Evolutionary conservation across 1,140 invertebrate genomes (phyloP), one percentile per base, ranked within the genome.

Genomic region (Zaprionus africanus): DNA sequence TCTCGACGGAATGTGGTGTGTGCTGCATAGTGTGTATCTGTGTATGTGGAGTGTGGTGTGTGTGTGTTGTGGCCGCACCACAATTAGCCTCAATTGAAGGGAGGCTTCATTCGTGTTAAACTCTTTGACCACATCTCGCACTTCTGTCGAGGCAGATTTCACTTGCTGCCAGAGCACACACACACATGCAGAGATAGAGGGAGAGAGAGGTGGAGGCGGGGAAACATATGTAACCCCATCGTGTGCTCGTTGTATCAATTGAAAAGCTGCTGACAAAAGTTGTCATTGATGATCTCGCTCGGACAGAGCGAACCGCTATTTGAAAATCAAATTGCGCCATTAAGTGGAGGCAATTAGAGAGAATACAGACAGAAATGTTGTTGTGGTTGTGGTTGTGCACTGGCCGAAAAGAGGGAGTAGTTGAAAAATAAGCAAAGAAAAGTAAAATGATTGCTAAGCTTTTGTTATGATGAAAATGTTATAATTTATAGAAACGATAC

Each of bases 191-290:
- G 19, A 24, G 9, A 22, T 0, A 9, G 0, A 43, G 0, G 17
- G 22, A 13, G n/a, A 24, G 15, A n/a, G n/a, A 17, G 22, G 2
- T 5, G 3, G 34, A 11, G 36, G 6, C 5, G 9, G 15, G 38
- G 13, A 17, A 17, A 46, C 41, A 46, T 46, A 46, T 46, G 41
- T 46, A 17, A 46, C n/a, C n/a, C 41, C 41, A 46, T 63, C 46
- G 13, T 64, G 43, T 46, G 65, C 38, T 64, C 46, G 67, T 71
- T 64, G 49, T 26, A 63, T 79, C 84, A 80, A 90, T 85, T 90
- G 85, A 90, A 90, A 82, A 82, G 85, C 79, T 90, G 85, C 85
- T 90, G 85, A 90, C 85, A 90, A 90, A 90, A 90, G 85, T 87
- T 90, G 86, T 90, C 85, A 90, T 82, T 85, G 85, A 85, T 81